phyloP scores from a whole-genome alignment of 2,888 invertebrate genomes.

The Meteorus colon region DNA sequence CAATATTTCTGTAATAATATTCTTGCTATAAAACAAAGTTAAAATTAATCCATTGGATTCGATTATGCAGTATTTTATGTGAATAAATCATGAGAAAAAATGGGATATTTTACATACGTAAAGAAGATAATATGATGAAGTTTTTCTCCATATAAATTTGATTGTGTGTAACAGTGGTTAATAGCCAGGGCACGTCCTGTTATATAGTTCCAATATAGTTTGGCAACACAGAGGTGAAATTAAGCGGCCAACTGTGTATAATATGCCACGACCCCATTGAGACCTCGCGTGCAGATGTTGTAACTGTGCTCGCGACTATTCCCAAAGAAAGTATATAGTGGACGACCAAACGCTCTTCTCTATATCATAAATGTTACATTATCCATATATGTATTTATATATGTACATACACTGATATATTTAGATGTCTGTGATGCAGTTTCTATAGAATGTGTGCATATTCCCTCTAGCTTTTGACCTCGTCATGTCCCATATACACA shows the following conservation, averaged over 20 bases:
- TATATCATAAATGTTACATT: slow-evolving; percentile 29
- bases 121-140: too few species aligned
- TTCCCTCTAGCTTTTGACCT: slow-evolving; percentile 6
- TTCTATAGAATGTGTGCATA: not conserved
- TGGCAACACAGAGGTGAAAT: slow-evolving; percentile 53
- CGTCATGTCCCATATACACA: not conserved
- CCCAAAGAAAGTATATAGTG: slow-evolving; percentile 49
- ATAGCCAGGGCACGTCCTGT: slow-evolving; percentile 5
- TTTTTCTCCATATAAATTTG: not conserved
- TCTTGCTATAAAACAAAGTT: too few species aligned
- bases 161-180: too few species aligned
- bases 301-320: slow-evolving; percentile 61
- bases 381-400: slow-evolving; percentile 18
- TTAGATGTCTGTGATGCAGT: slow-evolving; percentile 5
- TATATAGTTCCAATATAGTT: slow-evolving; percentile 19
- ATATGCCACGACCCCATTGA: slow-evolving; percentile 54
- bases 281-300: slow-evolving; percentile 64
- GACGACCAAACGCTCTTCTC: slow-evolving; percentile 21
- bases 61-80: too few species aligned
- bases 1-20: too few species aligned
- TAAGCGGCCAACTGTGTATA: slow-evolving; percentile 50
- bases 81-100: too few species aligned
- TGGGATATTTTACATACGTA: too few species aligned
- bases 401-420: not conserved
- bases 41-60: too few species aligned